These are phyloP conservation scores for Phenganax marumi DNA, from an alignment of 92 coral and sea anemone genomes.

Conservation along the genomic window DNA sequence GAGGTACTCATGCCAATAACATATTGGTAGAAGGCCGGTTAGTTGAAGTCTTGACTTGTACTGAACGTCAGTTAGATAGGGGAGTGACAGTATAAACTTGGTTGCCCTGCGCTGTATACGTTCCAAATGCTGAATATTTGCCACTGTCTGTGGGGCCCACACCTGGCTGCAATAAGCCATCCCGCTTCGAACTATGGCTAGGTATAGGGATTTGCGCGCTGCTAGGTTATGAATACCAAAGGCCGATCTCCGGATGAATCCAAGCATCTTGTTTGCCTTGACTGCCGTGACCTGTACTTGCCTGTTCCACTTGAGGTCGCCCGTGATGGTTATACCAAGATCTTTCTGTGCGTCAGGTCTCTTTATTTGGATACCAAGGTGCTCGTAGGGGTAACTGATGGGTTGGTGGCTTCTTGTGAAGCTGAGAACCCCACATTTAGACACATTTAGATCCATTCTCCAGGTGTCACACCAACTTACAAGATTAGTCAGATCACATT, in stretches of 20 bases:
- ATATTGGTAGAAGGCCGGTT: conserved; percentile 13
- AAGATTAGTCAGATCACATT: neutral
- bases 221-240: neutral
- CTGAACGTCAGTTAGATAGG: conserved; percentile 19
- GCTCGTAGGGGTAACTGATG: conserved; percentile 1
- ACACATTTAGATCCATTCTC: conserved; percentile 3
- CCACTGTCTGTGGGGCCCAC: conserved; percentile 28
- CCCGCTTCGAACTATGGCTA: conserved; percentile 35
- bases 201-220: conserved; percentile 5
- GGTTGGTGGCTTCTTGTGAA: conserved; percentile 15
- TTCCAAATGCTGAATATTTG: conserved; percentile 12
- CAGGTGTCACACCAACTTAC: neutral
- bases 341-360: neutral
- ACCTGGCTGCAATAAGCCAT: conserved; percentile 29
- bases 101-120: conserved; percentile 34
- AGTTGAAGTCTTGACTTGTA: conserved; percentile 26
- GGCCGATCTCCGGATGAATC: conserved; percentile 19
- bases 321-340: conserved; percentile 44
- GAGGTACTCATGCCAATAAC: conserved; percentile 4
- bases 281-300: conserved; percentile 19
- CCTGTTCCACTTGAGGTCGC: conserved; percentile 43
- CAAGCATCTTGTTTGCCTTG: conserved; percentile 47
- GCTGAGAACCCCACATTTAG: conserved; percentile 19
- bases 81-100: conserved; percentile 40
- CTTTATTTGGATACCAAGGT: neutral